Conservation (phyloP, 2,888 invertebrate genomes). For the Cheilosia vulpina region DNA sequence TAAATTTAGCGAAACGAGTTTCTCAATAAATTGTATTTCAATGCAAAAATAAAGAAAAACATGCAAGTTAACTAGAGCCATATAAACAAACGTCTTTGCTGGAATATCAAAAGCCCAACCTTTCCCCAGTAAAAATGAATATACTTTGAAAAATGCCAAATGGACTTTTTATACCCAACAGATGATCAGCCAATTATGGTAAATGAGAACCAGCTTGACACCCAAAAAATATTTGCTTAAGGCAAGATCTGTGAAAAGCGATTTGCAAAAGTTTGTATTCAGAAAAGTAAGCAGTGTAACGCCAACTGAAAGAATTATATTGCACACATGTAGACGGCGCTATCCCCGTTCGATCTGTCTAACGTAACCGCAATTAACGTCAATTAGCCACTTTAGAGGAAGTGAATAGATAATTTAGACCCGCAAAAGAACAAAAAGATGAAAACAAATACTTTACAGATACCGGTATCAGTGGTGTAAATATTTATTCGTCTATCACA, state of each 20-base stretch:
- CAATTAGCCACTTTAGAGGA: conserved; percentile 21
- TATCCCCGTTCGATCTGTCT: neutral
- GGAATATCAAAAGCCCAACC: no score
- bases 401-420: neutral
- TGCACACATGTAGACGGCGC: neutral
- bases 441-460: conserved; percentile 15
- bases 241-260: neutral
- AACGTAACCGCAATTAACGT: neutral
- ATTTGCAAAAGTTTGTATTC: neutral
- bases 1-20: no score
- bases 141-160: no score
- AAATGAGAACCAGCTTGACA: no score
- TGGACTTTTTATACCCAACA: no score
- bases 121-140: no score
- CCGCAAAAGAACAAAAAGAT: conserved; percentile 7
- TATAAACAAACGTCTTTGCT: no score
- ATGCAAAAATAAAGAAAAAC: no score
- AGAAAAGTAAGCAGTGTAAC: neutral
- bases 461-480: conserved; percentile 30
- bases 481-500: neutral
- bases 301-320: neutral
- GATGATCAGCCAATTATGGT: no score
- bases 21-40: no score
- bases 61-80: no score
- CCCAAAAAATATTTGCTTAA: no score